Percentiles rank a stretch among this genome's conserved stretches.
Conservation (phyloP, 2,888 invertebrate species). For the Blastobasis lacticolella region DNA sequence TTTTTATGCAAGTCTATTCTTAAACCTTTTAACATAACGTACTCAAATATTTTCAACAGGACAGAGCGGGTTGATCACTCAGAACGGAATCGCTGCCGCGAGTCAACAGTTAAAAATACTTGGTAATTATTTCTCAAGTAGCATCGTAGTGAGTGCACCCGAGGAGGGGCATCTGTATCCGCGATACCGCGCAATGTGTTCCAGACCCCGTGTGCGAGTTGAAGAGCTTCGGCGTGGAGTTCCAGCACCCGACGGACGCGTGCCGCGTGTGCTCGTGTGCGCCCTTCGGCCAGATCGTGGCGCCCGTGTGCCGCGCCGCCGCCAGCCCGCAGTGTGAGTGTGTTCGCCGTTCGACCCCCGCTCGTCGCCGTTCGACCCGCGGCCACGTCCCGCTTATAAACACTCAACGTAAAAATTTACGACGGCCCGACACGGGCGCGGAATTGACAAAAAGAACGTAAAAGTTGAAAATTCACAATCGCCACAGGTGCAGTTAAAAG, state of each 20-base stretch:
- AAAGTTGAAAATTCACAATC: constrained; percentile 23
- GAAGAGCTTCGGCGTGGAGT: constrained; percentile 25
- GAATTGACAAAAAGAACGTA: constrained; percentile 39
- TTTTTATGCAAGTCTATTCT: no score
- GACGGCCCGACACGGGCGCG: constrained; percentile 35
- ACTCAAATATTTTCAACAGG: no score
- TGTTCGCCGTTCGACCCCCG: neutral
- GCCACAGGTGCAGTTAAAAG: constrained; percentile 42
- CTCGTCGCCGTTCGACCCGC: neutral
- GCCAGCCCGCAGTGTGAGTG: constrained; percentile 28
- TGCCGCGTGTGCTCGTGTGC: constrained; percentile 30
- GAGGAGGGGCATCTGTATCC: neutral
- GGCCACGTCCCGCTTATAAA: neutral
- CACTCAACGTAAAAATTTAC: constrained; percentile 49
- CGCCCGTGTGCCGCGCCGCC: constrained; percentile 24
- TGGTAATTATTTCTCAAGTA: constrained; percentile 4
- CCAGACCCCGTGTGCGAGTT: constrained; percentile 20
- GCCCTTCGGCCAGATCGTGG: constrained; percentile 21
- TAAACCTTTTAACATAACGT: no score
- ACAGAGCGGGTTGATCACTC: no score
- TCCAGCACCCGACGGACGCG: constrained; percentile 17
- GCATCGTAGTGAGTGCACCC: neutral
- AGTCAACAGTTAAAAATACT: constrained; percentile 5
- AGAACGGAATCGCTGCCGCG: neutral
- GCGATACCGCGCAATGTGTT: neutral